Evolutionary conservation across 2,797 vertebrate species (phyloP).

Genomic region (Limnodromus scolopaceus): DNA sequence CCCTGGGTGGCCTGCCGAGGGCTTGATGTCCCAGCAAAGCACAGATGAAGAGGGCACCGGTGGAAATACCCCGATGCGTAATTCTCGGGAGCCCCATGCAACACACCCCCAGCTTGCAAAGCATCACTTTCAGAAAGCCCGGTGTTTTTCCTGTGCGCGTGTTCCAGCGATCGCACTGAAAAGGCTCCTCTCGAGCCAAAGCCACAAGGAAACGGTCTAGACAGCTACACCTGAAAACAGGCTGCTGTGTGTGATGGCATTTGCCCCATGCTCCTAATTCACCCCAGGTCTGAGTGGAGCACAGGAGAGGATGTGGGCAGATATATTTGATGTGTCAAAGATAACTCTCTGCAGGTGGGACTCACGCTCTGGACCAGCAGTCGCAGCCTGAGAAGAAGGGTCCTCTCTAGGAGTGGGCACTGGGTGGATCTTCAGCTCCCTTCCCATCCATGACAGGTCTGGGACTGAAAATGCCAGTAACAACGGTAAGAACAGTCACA

Average conservation of each 20-base stretch:
- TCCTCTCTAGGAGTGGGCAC: background rate
- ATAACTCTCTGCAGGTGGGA: constrained; percentile 2
- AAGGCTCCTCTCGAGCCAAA: constrained; percentile 48
- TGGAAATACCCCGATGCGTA: background rate
- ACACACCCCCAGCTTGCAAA: background rate
- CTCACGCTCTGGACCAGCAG: background rate
- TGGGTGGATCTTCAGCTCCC: background rate
- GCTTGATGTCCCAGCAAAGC: background rate
- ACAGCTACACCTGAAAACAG: constrained; percentile 62
- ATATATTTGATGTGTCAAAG: background rate
- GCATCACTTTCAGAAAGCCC: constrained; percentile 9
- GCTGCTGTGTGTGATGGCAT: background rate
- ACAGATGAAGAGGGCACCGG: background rate
- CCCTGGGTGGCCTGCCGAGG: background rate
- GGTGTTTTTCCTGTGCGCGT: background rate
- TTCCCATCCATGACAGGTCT: background rate
- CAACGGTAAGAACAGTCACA: background rate
- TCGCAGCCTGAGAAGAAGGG: background rate
- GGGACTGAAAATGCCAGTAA: background rate
- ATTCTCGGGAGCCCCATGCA: background rate
- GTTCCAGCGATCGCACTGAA: constrained; percentile 44
- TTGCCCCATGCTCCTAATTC: constrained; percentile 21
- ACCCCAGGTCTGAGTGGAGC: background rate
- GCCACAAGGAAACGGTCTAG: constrained; percentile 70
- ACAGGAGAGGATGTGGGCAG: constrained; percentile 6